Conservation (phyloP, 1,140 invertebrate genomes). For the Pemphigus obesinymphae region DNA sequence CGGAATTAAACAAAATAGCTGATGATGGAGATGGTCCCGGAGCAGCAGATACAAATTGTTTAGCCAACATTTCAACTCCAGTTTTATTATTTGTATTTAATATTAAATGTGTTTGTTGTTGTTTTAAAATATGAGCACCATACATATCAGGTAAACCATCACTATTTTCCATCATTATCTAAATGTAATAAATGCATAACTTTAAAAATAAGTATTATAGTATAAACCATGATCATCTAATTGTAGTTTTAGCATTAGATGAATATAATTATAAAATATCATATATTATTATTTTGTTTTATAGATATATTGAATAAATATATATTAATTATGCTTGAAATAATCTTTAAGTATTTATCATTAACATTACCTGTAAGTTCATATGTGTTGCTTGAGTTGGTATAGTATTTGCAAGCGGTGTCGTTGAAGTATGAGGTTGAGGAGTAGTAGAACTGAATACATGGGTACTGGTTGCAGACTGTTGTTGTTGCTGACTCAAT, state of each 20-base stretch:
- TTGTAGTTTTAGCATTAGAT: not conserved
- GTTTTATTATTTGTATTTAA: constrained; percentile 31
- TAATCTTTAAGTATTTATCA: not conserved
- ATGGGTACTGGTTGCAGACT: constrained; percentile 21
- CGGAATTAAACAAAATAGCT: constrained; percentile 28
- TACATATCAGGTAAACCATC: constrained; percentile 35
- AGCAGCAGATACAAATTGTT: constrained; percentile 34
- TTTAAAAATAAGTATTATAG: not conserved
- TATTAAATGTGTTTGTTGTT: constrained; percentile 37
- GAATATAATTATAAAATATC: not conserved
- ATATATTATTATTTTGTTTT: not conserved
- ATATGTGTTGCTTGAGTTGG: constrained; percentile 33
- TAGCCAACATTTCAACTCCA: constrained; percentile 33
- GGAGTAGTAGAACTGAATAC: constrained; percentile 31
- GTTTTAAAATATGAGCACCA: constrained; percentile 29
- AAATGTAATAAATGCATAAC: not conserved
- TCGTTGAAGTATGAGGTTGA: constrained; percentile 32
- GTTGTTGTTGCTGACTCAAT: constrained; percentile 26
- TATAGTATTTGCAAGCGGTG: constrained; percentile 27
- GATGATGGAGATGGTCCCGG: constrained; percentile 31
- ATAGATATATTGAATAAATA: not conserved
- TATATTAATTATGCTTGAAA: too few relatives aligned
- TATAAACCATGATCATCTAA: not conserved
- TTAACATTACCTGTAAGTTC: constrained; percentile 33
- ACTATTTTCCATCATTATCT: constrained; percentile 34